Conservation (phyloP, 92 coral and sea anemone species). For the Porites lobata region DNA sequence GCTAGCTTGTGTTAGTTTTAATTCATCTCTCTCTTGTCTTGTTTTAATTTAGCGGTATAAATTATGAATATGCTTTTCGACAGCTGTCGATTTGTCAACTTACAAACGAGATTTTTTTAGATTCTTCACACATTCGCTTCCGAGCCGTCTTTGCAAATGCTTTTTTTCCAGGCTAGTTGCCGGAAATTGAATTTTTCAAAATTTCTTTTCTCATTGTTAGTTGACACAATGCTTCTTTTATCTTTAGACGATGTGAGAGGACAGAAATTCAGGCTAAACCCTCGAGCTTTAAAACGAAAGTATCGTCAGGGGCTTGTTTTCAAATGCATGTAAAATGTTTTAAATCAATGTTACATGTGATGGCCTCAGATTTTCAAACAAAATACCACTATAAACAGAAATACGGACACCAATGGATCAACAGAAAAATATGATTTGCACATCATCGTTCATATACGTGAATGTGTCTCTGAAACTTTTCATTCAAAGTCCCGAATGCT, state of each 20-base stretch:
- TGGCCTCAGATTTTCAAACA: not conserved
- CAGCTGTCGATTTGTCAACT: conserved; percentile 45
- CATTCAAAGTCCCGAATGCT: not conserved
- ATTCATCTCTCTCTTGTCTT: conserved; percentile 49
- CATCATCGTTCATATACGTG: not conserved
- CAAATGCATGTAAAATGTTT: not conserved
- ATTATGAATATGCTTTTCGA: conserved; percentile 35
- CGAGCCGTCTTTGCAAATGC: conserved; percentile 2
- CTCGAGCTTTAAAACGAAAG: conserved; percentile 30
- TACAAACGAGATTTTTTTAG: conserved; percentile 32
- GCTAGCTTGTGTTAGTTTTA: conserved; percentile 11
- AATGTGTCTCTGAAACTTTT: not conserved
- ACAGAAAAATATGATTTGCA: not conserved
- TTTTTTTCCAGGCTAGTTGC: not conserved
- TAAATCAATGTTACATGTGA: not conserved
- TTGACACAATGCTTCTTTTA: not conserved
- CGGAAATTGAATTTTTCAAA: conserved; percentile 11
- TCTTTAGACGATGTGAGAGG: conserved; percentile 1
- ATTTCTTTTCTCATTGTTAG: not conserved
- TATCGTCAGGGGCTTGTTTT: conserved; percentile 17
- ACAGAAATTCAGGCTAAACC: conserved; percentile 27
- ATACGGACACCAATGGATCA: not conserved
- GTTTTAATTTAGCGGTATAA: conserved; percentile 50
- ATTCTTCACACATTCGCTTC: conserved; percentile 11
- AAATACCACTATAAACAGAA: too few species aligned